A percentile compares a stretch with the other conserved stretches of the same genome.
phyloP scores from a whole-genome alignment of 2,888 invertebrate species.

The Idaea aversata region DNA sequence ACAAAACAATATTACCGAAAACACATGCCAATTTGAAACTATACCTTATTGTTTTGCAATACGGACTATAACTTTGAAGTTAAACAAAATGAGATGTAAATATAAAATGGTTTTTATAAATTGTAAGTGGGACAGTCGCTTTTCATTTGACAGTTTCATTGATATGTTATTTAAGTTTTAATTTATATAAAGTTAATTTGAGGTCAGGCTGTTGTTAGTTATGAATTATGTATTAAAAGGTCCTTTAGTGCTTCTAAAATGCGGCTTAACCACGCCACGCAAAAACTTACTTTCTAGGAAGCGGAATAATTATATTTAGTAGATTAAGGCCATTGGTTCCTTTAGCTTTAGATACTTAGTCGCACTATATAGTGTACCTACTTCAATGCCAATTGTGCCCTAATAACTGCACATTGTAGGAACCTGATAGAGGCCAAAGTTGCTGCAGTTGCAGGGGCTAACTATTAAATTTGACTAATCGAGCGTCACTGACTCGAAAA shows the following conservation, averaged over 20 bases:
- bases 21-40: neutral
- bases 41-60: neutral
- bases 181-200: slow-evolving; percentile 29
- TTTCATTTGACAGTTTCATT: slow-evolving; percentile 41
- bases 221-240: slow-evolving; percentile 7
- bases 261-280: no score
- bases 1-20: neutral
- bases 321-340: no score
- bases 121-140: slow-evolving; percentile 36
- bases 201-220: slow-evolving; percentile 24
- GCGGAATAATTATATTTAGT: no score
- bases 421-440: no score
- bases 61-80: neutral
- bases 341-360: no score
- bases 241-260: slow-evolving; percentile 8
- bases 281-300: no score
- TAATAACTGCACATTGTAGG: no score
- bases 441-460: no score
- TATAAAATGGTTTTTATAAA: neutral
- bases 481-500: no score
- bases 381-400: no score
- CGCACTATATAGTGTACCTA: no score
- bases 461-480: no score
- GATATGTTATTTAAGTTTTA: slow-evolving; percentile 34
- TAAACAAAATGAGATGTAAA: neutral